These are phyloP conservation scores for Dryas iulia DNA, from an alignment of 1,140 invertebrate genomes.

Conservation along the genomic window DNA sequence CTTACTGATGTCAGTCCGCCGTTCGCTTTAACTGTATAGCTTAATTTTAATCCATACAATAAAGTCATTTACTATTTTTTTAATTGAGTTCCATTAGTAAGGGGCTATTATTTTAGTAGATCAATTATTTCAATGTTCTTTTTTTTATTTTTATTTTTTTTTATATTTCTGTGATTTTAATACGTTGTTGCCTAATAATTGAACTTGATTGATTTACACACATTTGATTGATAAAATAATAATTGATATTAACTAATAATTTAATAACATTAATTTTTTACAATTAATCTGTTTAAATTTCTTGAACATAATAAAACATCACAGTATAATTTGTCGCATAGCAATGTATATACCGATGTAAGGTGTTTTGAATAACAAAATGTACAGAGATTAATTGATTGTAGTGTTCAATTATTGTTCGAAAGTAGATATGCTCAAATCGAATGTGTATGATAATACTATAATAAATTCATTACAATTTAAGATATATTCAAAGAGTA, in stretches of 20 bases:
- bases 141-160: constrained; percentile 6
- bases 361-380: background rate
- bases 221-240: background rate
- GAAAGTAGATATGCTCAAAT: constrained; percentile 46
- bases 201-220: background rate
- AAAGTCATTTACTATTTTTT: constrained; percentile 28
- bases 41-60: constrained; percentile 23
- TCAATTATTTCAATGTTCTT: constrained; percentile 22
- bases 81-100: constrained; percentile 20
- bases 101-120: constrained; percentile 21
- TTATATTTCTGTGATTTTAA: constrained; percentile 21
- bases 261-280: background rate
- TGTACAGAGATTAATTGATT: constrained; percentile 30
- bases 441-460: constrained; percentile 37
- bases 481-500: constrained; percentile 46
- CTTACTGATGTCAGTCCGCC: background rate
- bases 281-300: background rate
- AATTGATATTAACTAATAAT: background rate
- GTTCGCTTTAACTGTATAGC: constrained; percentile 9
- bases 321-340: constrained; percentile 13
- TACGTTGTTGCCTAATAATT: constrained; percentile 3
- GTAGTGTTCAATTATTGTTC: constrained; percentile 28
- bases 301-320: background rate
- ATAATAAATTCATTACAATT: constrained; percentile 34
- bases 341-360: constrained; percentile 19